Conservation (phyloP, 2,797 vertebrate species). For the Spinus olivaceus region DNA sequence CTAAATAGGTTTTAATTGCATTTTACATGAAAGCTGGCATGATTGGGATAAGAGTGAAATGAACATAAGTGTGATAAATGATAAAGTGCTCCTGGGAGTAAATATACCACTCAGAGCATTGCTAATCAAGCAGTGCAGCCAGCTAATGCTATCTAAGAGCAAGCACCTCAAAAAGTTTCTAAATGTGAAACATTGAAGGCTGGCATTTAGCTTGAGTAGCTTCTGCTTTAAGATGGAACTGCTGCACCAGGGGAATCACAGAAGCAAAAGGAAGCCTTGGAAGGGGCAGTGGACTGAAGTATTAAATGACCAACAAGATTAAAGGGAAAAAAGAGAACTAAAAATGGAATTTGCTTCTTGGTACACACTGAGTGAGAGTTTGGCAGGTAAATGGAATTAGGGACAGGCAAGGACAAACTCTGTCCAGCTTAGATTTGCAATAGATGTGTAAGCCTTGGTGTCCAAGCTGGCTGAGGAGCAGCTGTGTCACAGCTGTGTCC, state of each 20-base stretch:
- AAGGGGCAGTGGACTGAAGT: not conserved
- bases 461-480: not conserved
- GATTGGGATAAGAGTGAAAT: conserved; percentile 65
- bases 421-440: not conserved
- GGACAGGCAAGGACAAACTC: not conserved
- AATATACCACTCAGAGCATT: conserved; percentile 61
- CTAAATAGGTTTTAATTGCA: conserved; percentile 53
- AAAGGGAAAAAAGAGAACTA: not conserved
- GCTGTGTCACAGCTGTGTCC: not conserved
- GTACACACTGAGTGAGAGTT: not conserved
- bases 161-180: conserved; percentile 50
- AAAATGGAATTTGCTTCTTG: not conserved
- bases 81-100: conserved; percentile 66
- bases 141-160: conserved; percentile 44
- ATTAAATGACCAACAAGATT: not conserved
- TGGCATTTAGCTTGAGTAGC: conserved; percentile 64
- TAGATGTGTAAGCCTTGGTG: not conserved
- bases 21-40: conserved; percentile 63
- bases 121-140: conserved; percentile 63
- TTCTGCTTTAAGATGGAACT: conserved; percentile 59
- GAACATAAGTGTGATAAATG: conserved; percentile 71
- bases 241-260: not conserved
- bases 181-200: conserved; percentile 56
- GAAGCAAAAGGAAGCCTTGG: conserved; percentile 4
- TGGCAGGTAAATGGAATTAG: not conserved